Evolutionary conservation across 2,888 invertebrate genomes (phyloP), one percentile per base, ranked within the genome.

Genomic region (Drosophila merina): DNA sequence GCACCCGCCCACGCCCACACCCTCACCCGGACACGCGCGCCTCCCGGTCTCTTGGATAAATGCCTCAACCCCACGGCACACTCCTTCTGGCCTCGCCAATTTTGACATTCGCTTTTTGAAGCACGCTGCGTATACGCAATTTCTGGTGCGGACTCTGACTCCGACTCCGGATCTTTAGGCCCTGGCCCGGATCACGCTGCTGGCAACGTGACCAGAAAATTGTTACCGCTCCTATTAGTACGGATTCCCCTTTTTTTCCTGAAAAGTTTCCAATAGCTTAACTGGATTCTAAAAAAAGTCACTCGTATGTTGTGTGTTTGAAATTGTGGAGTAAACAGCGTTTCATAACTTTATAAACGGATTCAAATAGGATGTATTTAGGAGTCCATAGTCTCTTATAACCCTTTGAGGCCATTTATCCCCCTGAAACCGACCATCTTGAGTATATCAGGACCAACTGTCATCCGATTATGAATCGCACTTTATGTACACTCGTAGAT

Each of bases 111-210:
- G 51, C 56, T 62, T 63, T 74, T 66, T 66, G 33, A 60, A 50
- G 51, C 73, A 74, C 72, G 60, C 64, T 68, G 63, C 78, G 84
- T 80, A 88, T 80, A 80, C 81, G 73, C 73, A 86, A 83, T 77
- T 67, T 70, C 71, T 48, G 40, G 30, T 45, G 48, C 26, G 55
- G 64, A 75, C 57, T 63, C 51, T 48, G 62, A 20, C 20, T 20
- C 20, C 20, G 28, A 31, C 62, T 62, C 26, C 55, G 69, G 72
- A 55, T 63, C 51, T 55, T 72, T 50, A 54, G 64, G 33, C 44
- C 51, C 12, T 25, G 26, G 10, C 48, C 50, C n/a, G 33, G 14
- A 38, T 58, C 51, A 60, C 60, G 60, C 38, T 26, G 55, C 50
- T 54, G 45, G 54, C 52, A 66, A 64, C 60, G 66, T 76, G 64